Conservation (phyloP, 2,888 invertebrate species). For the Tinea pellionella region DNA sequence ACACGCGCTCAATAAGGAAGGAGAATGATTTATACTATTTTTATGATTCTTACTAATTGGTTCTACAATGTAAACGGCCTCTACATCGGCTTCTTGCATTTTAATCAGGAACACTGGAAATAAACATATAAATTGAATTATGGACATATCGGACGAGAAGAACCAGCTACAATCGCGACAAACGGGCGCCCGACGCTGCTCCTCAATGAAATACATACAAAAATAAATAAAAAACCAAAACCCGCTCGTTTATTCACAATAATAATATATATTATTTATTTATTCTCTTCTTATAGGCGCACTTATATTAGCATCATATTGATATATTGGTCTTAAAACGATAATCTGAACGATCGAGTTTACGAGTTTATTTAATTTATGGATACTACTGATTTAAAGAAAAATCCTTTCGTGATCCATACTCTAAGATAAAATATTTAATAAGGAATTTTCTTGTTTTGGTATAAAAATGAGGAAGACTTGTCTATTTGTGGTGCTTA, state of each 20-base stretch:
- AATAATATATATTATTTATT: constrained; percentile 10
- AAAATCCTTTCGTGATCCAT: not conserved
- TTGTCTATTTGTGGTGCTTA: not conserved
- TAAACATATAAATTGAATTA: constrained; percentile 49
- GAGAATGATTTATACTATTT: constrained; percentile 51
- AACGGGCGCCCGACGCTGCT: constrained; percentile 41
- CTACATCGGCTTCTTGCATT: constrained; percentile 50
- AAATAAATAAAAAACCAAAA: constrained; percentile 7
- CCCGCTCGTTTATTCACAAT: constrained; percentile 9
- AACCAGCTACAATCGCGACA: constrained; percentile 64
- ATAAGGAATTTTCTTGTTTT: not conserved
- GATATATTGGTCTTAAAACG: not conserved
- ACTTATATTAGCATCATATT: constrained; percentile 8
- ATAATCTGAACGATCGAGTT: not conserved
- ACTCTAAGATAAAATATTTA: not conserved
- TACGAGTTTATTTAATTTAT: not conserved
- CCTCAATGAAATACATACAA: constrained; percentile 40
- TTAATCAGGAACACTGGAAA: constrained; percentile 56
- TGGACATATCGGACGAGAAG: constrained; percentile 58
- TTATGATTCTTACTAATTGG: constrained; percentile 58
- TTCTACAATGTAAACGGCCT: constrained; percentile 57
- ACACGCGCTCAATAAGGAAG: constrained; percentile 41
- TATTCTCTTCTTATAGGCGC: not conserved
- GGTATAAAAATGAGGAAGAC: constrained; percentile 6
- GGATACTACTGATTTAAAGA: not conserved